phyloP scores from a whole-genome alignment of 2,113 vertebrate species.

The Lichenostomus cassidix region DNA sequence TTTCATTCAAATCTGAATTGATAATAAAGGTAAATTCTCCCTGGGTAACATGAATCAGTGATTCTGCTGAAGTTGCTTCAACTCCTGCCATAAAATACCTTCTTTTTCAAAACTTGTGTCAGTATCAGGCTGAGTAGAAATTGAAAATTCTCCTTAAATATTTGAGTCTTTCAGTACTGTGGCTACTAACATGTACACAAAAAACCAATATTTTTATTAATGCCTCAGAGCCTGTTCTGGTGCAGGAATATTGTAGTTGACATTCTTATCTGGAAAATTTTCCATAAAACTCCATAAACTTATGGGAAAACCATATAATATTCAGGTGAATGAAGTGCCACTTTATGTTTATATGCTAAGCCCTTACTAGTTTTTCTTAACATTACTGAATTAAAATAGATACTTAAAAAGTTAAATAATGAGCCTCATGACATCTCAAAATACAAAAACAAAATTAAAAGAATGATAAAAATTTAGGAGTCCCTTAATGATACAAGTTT shows the following conservation, averaged over 20 bases:
- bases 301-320: background rate
- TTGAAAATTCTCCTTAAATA: background rate
- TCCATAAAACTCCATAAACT: background rate
- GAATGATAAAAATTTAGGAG: background rate
- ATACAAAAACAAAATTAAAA: background rate
- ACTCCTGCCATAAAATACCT: background rate
- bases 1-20: background rate
- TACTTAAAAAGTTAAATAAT: background rate
- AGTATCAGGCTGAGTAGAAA: background rate
- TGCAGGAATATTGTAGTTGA: background rate
- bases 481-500: background rate
- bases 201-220: background rate
- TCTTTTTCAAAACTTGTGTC: background rate
- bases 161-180: background rate
- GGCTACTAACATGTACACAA: background rate
- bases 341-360: background rate
- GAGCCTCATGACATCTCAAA: background rate
- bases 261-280: background rate
- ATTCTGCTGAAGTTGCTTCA: background rate
- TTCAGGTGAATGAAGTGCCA: background rate
- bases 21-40: background rate
- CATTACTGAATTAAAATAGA: background rate
- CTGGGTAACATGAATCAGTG: background rate
- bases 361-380: background rate
- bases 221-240: background rate